phyloP scores from a whole-genome alignment of 2,113 vertebrate genomes.

The Silurus glanis region DNA sequence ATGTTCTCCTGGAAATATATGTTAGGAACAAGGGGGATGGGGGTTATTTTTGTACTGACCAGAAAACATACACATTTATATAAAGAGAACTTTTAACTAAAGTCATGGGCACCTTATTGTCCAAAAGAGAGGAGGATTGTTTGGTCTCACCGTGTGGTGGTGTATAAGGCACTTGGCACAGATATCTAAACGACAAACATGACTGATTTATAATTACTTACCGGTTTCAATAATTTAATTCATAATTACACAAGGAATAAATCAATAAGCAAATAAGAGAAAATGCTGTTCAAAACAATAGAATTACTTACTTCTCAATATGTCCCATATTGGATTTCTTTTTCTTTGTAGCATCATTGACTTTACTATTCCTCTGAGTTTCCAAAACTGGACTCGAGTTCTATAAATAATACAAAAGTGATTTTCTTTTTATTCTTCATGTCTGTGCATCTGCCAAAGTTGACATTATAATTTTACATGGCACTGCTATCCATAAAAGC shows the following conservation, averaged over 20 bases:
- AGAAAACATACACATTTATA: neutral
- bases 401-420: slow-evolving; percentile 48
- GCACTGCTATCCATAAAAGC: neutral
- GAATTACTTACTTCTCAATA: slow-evolving; percentile 81
- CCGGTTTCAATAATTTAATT: neutral
- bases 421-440: neutral
- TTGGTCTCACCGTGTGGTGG: slow-evolving; percentile 41
- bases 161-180: slow-evolving; percentile 57
- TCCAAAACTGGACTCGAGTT: slow-evolving; percentile 54
- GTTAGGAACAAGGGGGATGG: neutral
- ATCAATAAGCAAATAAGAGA: neutral
- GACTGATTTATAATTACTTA: neutral
- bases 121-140: slow-evolving; percentile 34
- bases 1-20: slow-evolving; percentile 65
- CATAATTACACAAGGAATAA: neutral
- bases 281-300: neutral
- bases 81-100: neutral
- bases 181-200: slow-evolving; percentile 59
- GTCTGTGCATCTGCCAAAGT: neutral
- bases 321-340: slow-evolving; percentile 68
- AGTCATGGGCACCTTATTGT: slow-evolving; percentile 61
- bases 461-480: neutral
- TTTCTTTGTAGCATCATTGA: slow-evolving; percentile 60
- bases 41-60: neutral
- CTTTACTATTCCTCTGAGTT: slow-evolving; percentile 41